Evolutionary conservation across 1,140 invertebrate species (phyloP), one percentile per base, ranked within the genome.

Genomic region (Druon quercuslanigerum): DNA sequence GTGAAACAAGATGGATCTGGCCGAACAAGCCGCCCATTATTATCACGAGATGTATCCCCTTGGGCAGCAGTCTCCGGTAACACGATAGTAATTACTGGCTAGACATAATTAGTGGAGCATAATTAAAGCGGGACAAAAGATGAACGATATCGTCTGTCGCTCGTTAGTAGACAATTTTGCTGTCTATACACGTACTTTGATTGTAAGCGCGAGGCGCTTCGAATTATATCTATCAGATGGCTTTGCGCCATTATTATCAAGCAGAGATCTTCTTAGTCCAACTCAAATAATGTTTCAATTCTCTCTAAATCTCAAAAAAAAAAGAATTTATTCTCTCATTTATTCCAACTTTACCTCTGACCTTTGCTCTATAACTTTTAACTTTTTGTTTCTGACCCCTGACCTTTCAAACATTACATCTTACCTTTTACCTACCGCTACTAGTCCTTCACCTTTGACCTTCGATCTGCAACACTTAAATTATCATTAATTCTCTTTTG

Each of bases 81-180:
- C 87, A 87, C 83, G 86, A 85, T 84, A 87, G 87, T 87, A 89
- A 88, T 88, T 89, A 89, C 87, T 87, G 85, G 85, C 84, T 86
- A 83, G 85, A 84, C 85, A 88, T 89, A 89, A 89, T 89, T 88
- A 89, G 86, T 88, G 85, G 85, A 85, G 85, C 83, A 88, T 87
- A 88, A 88, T 88, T 88, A 87, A 87, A 87, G 85, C 86, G 76
- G 83, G 83, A 86, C 85, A 87, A 88, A 89, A 89, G 88, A 89
- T 89, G 88, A 89, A 88, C 85, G 86, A 88, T 89, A 89, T 88
- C 85, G 86, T 87, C 87, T 89, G 86, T 88, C 88, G 85, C 88
- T 89, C 86, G 87, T 89, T 89, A 89, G 87, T 83, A 84, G 85
- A 86, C 86, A 87, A 85, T 89, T 89, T 88, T 87, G 87, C 82